phyloP scores from a whole-genome alignment of 2,797 vertebrate species.

The Rhinogobio ventralis region DNA sequence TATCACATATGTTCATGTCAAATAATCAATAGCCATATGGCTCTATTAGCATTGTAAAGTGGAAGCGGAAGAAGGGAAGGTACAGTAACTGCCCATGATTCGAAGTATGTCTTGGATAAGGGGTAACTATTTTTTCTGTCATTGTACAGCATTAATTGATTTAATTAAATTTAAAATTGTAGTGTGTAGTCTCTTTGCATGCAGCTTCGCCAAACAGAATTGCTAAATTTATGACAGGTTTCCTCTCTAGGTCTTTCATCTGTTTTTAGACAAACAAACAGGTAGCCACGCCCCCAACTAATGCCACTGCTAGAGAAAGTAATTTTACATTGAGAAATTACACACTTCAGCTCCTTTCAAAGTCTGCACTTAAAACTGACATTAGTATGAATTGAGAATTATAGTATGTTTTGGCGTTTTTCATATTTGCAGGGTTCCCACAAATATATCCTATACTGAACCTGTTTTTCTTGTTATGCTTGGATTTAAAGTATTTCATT shows the following conservation, averaged over 20 bases:
- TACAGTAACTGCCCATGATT: not conserved
- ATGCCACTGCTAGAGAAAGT: not conserved
- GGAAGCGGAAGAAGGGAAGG: not conserved
- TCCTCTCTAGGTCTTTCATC: too few relatives aligned
- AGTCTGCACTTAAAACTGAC: not conserved
- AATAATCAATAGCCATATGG: slow-evolving; percentile 20
- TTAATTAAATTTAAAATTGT: not conserved
- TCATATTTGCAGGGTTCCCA: not conserved
- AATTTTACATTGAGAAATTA: not conserved
- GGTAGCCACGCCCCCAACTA: not conserved
- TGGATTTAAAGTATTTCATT: not conserved
- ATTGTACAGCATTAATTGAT: not conserved
- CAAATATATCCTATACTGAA: not conserved
- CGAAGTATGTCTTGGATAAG: not conserved
- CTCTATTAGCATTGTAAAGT: not conserved
- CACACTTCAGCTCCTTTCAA: not conserved
- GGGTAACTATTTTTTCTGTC: too few relatives aligned
- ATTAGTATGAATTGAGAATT: not conserved
- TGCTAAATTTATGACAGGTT: not conserved
- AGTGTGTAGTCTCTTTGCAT: not conserved
- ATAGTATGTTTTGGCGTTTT: not conserved
- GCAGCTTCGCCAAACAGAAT: not conserved
- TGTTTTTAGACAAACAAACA: not conserved
- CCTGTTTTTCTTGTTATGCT: not conserved
- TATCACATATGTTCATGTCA: slow-evolving; percentile 11